A percentile compares a stretch with the other conserved stretches of the same genome.
Evolutionary conservation across 2,113 vertebrate genomes (phyloP).

Genomic region (Galbula dea): DNA sequence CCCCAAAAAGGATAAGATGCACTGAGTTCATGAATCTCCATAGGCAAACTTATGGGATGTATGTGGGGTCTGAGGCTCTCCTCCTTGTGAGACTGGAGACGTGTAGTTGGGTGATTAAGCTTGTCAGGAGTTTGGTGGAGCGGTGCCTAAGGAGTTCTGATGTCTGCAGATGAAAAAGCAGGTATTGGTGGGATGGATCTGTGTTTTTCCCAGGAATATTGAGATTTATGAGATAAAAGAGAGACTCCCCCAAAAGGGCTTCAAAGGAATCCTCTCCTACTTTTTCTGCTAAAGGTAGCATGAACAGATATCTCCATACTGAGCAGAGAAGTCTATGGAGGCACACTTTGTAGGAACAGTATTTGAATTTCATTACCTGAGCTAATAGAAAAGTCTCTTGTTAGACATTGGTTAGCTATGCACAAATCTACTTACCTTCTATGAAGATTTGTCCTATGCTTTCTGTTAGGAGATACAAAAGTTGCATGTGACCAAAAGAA

Average conservation of each 20-base stretch:
- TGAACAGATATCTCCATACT: background rate
- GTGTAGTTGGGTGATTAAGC: fast-evolving
- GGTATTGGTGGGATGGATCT: background rate
- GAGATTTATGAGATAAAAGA: background rate
- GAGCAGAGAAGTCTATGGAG: background rate
- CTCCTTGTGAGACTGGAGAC: background rate
- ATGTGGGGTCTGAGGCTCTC: background rate
- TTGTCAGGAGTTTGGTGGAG: background rate
- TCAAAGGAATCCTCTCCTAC: background rate
- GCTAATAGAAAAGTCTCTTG: background rate
- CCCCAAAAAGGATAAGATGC: background rate
- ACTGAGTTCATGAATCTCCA: background rate
- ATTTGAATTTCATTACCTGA: background rate
- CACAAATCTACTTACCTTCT: background rate
- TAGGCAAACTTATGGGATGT: background rate
- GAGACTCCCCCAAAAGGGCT: background rate
- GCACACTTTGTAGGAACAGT: background rate
- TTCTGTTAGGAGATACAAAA: background rate
- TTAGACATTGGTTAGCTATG: background rate
- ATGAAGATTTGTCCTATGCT: background rate
- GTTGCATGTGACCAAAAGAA: background rate
- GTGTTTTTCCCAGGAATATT: background rate
- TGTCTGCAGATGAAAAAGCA: background rate
- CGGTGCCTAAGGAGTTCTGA: background rate
- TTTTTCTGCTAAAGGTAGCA: background rate